Conservation (phyloP, 2,113 vertebrate species). For the Bagarius yarrelli region DNA sequence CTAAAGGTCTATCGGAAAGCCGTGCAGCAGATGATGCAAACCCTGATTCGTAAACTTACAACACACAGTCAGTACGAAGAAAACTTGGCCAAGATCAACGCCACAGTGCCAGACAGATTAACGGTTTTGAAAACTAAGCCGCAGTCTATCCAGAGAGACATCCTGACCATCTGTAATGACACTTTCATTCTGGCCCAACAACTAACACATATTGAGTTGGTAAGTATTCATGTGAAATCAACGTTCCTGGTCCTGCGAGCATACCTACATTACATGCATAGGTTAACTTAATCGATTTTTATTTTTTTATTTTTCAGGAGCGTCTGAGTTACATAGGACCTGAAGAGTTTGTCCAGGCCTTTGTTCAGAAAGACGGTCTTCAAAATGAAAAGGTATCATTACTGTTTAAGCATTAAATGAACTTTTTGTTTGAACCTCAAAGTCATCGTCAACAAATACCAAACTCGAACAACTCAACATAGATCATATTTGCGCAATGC, state of each 20-base stretch:
- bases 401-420: not conserved
- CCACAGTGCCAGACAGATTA: conserved; percentile 77
- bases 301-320: conserved; percentile 73
- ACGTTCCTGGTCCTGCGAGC: not conserved
- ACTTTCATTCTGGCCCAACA: conserved; percentile 90
- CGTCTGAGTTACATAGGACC: conserved; percentile 92
- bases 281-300: not conserved
- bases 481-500: conserved; percentile 44
- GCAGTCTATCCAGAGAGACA: conserved; percentile 83
- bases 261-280: not conserved
- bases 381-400: conserved; percentile 85
- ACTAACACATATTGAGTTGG: conserved; percentile 92
- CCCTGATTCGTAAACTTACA: conserved; percentile 81
- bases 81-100: conserved; percentile 83
- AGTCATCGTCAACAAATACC: conserved; percentile 7
- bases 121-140: conserved; percentile 82
- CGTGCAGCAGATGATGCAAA: conserved; percentile 82
- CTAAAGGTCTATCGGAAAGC: conserved; percentile 84
- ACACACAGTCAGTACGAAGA: conserved; percentile 88
- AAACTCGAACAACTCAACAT: conserved; percentile 21
- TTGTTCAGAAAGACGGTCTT: conserved; percentile 86
- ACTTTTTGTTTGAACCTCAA: not conserved
- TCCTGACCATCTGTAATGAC: conserved; percentile 87
- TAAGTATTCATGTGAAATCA: conserved; percentile 60
- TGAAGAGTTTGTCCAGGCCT: conserved; percentile 91